Percentiles rank a stretch among this genome's conserved stretches.
These are phyloP conservation scores for Lepidocyrtoides sp. DNA, from an alignment of 2,888 invertebrate species.

Conservation along the genomic window DNA sequence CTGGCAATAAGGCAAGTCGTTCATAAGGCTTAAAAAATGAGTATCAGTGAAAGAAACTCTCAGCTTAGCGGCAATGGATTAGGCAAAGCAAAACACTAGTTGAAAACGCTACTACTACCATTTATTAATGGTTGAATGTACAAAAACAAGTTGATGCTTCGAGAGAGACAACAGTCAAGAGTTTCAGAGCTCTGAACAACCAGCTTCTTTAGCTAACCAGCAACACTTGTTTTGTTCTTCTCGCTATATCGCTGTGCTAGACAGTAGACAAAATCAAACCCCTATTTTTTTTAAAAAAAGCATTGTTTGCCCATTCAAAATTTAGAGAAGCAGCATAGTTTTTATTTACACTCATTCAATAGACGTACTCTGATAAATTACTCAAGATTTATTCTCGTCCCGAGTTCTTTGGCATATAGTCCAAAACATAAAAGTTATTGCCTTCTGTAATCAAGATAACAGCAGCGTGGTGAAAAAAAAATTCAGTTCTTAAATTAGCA, in stretches of 20 bases:
- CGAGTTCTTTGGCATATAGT: slow-evolving; percentile 7
- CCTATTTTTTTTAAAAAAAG: slow-evolving; percentile 22
- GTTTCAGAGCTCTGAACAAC: slow-evolving; percentile 65
- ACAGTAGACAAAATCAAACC: background rate
- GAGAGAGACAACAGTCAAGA: slow-evolving; percentile 74
- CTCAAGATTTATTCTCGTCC: background rate
- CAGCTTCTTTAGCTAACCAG: background rate
- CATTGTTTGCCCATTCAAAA: slow-evolving; percentile 32
- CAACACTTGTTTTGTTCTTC: background rate
- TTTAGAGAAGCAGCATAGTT: background rate
- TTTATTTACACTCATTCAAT: background rate
- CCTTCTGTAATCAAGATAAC: background rate
- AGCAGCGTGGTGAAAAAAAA: background rate
- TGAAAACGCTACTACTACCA: slow-evolving; percentile 37
- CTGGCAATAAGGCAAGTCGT: background rate
- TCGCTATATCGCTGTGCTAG: background rate
- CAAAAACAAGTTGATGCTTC: slow-evolving; percentile 73
- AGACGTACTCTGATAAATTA: background rate
- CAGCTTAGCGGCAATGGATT: slow-evolving; percentile 52
- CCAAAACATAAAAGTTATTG: background rate
- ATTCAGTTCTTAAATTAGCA: slow-evolving; percentile 1
- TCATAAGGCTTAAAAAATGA: slow-evolving; percentile 42
- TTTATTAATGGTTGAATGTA: slow-evolving; percentile 48
- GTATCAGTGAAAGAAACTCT: slow-evolving; percentile 68
- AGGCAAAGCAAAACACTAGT: slow-evolving; percentile 26